Percentiles rank a stretch among this genome's conserved stretches.
Conservation (phyloP, 2,888 invertebrate species). For the Melanotus villosus region DNA sequence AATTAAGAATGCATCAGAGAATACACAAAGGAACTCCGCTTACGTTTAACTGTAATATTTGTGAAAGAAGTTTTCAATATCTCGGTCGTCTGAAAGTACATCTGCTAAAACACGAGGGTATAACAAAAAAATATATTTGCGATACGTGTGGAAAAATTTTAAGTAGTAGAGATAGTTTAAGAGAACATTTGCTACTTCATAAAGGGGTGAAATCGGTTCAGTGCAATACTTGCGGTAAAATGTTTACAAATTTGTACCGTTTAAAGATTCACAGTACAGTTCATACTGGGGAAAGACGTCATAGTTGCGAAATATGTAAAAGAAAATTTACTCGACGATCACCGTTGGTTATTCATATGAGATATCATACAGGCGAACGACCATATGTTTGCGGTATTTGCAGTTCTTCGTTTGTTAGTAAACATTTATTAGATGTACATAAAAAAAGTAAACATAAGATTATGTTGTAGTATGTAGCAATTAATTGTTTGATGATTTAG, state of each 20-base stretch:
- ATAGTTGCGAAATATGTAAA: conserved; percentile 71
- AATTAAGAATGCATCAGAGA: background rate
- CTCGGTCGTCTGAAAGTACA: background rate
- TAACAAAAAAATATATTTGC: conserved; percentile 55
- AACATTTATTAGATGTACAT: conserved; percentile 52
- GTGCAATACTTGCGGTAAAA: conserved; percentile 72
- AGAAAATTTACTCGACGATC: conserved; percentile 70
- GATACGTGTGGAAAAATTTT: conserved; percentile 65
- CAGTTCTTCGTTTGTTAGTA: conserved; percentile 65
- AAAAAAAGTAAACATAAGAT: background rate
- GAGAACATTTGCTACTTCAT: conserved; percentile 65
- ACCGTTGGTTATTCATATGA: conserved; percentile 69
- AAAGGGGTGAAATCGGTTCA: conserved; percentile 67
- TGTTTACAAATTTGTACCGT: conserved; percentile 72
- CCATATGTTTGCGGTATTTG: conserved; percentile 66
- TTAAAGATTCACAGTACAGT: conserved; percentile 74
- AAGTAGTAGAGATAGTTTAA: conserved; percentile 58
- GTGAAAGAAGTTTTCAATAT: background rate
- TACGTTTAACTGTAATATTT: background rate
- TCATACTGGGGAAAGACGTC: conserved; percentile 71
- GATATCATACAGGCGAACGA: conserved; percentile 65
- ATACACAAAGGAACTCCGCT: background rate
- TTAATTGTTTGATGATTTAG: no score
- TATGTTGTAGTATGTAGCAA: no score
- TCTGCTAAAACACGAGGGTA: conserved; percentile 18